Evolutionary conservation across 2,797 vertebrate species (phyloP), one percentile per base, ranked within the genome.

Genomic region (Syndactyla subalaris): DNA sequence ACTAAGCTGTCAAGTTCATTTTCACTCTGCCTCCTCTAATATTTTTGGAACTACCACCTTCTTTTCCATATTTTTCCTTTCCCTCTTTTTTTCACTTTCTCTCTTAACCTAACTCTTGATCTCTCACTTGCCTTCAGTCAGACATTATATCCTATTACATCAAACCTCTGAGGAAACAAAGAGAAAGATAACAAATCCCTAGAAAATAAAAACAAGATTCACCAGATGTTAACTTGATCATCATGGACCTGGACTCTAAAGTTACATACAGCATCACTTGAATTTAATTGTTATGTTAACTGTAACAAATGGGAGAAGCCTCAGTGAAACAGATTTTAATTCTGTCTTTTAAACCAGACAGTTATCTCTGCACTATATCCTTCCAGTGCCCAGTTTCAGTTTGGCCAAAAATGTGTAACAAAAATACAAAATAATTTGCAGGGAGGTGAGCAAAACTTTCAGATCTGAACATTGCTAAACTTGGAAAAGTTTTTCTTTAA

Each of bases 21-120:
- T 96, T 80, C 86, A 87, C 34, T 83, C 65, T 84, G 89, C 24
- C 12, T 86, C 38, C 30, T 85, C 73, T 21, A 67, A 27, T 29
- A 91, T 74, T 82, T 43, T 83, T 88, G 30, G 4, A 46, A 57
- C 32, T 46, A 85, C 22, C 30, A 52, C 20, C 23, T 89, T 97
- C 85, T 93, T 91, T 43, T 52, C 90, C 49, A 78, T 68, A 81
- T 66, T 45, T 94, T 88, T 67, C 38, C 45, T 49, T 93, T 81
- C 10, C 32, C 24, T 55, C 57, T 61, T 91, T 39, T 57, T 73
- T 41, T 63, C 43, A 76, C 45, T 65, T 78, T 87, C 49, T 19
- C 29, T 78, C 46, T 80, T 62, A 65, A 80, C 43, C n/a, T 55
- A 57, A 82, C 67, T 58, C 72, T 87, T 76, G 38, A 48, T 65